Percentiles rank a stretch among this genome's conserved stretches.
Evolutionary conservation across 2,888 invertebrate species (phyloP).

Genomic region (Nomada ruficornis): DNA sequence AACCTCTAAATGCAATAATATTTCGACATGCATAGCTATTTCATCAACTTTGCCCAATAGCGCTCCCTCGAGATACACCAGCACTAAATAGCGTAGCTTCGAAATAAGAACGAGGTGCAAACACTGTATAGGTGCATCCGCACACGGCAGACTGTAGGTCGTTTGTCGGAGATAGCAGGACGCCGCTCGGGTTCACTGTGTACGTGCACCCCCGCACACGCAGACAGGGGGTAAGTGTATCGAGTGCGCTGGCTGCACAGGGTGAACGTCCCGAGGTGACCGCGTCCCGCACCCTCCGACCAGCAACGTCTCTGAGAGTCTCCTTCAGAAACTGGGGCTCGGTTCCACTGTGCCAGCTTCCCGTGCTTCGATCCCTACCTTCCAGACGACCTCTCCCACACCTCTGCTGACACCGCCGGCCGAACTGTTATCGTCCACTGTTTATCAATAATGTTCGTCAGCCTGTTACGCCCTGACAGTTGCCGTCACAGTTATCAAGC

Average conservation of each 20-base stretch:
- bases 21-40: no score
- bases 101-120: not conserved
- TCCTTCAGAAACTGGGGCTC: constrained; percentile 72
- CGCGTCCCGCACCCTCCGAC: constrained; percentile 76
- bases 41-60: no score
- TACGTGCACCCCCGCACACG: constrained; percentile 52
- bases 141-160: constrained; percentile 45
- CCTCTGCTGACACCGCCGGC: constrained; percentile 7
- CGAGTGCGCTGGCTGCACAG: constrained; percentile 75
- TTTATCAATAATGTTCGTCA: constrained; percentile 47
- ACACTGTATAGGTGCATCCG: constrained; percentile 20
- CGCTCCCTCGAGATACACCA: no score
- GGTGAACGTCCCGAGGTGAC: constrained; percentile 79
- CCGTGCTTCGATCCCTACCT: constrained; percentile 55
- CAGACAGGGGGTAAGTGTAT: constrained; percentile 63
- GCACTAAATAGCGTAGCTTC: not conserved
- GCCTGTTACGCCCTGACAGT: not conserved
- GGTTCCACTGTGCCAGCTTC: constrained; percentile 51
- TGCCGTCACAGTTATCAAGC: not conserved
- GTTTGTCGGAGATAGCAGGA: constrained; percentile 57
- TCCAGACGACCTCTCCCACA: constrained; percentile 40
- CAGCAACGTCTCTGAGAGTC: constrained; percentile 57
- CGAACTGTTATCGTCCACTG: constrained; percentile 41
- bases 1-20: no score
- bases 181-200: constrained; percentile 40